A percentile compares a stretch with the other conserved stretches of the same genome.
Conservation (phyloP, 1,140 invertebrate species). For the Heliconius congener region DNA sequence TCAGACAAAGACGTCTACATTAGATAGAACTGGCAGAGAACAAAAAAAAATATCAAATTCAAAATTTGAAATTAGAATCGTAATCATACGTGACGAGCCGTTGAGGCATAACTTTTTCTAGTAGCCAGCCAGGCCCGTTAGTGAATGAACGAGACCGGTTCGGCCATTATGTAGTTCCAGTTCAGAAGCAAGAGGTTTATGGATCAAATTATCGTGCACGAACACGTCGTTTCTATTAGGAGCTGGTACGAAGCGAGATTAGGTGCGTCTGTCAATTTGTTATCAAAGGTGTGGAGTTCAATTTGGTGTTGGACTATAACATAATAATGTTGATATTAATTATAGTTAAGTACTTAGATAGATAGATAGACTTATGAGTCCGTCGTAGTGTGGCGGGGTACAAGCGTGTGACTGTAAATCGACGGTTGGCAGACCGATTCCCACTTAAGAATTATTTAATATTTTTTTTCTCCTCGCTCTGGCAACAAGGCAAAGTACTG, state of each 20-base stretch:
- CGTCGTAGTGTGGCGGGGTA: too few species aligned
- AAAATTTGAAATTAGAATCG: slow-evolving; percentile 37
- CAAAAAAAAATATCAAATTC: neutral
- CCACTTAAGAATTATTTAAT: too few species aligned
- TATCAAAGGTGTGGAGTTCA: slow-evolving; percentile 2
- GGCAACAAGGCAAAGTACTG: too few species aligned
- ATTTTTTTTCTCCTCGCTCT: too few species aligned
- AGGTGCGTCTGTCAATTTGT: slow-evolving; percentile 19
- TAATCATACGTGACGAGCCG: slow-evolving; percentile 42
- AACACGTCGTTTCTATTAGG: slow-evolving; percentile 35
- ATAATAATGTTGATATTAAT: neutral
- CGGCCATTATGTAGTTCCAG: slow-evolving; percentile 57
- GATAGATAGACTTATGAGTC: neutral
- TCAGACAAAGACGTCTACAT: neutral
- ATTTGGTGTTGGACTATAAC: neutral
- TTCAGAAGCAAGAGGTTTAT: slow-evolving; percentile 58
- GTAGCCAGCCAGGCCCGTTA: slow-evolving; percentile 54
- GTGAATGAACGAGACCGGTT: slow-evolving; percentile 75
- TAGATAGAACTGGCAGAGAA: neutral
- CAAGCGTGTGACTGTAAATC: too few species aligned
- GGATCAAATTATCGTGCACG: slow-evolving; percentile 50
- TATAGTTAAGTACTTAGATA: neutral
- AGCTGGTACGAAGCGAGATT: slow-evolving; percentile 27
- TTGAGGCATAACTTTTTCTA: slow-evolving; percentile 49
- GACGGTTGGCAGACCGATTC: too few species aligned